phyloP scores from a whole-genome alignment of 1,140 invertebrate species.

The Rhagoletis pomonella region DNA sequence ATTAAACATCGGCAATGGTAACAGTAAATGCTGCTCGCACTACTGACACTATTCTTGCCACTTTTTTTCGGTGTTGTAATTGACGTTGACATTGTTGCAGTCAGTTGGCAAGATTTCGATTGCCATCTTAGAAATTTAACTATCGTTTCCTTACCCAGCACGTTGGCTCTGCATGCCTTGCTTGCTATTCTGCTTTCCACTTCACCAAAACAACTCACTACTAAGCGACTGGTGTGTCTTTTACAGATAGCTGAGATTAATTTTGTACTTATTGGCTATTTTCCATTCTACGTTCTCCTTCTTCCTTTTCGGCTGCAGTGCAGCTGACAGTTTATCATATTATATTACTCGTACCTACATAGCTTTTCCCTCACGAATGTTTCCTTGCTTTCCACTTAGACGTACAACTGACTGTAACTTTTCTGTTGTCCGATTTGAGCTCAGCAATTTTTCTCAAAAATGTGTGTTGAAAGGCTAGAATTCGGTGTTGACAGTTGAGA shows the following conservation, averaged over 20 bases:
- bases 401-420: neutral
- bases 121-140: neutral
- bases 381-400: neutral
- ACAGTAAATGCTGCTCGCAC: neutral
- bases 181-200: neutral
- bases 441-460: neutral
- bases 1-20: neutral
- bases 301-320: neutral
- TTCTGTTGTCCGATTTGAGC: conserved; percentile 6
- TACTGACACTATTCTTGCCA: neutral
- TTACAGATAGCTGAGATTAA: conserved; percentile 47
- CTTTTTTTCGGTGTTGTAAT: conserved; percentile 13
- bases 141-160: neutral
- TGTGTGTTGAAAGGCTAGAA: conserved; percentile 42
- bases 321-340: neutral
- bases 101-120: neutral
- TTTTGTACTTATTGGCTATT: conserved; percentile 52
- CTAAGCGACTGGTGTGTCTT: too few species aligned
- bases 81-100: conserved; percentile 14
- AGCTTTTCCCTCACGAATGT: neutral
- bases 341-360: neutral
- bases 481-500: conserved; percentile 48
- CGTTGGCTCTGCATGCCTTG: neutral
- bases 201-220: neutral
- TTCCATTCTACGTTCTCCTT: neutral